phyloP scores from a whole-genome alignment of 2,113 vertebrate genomes.

The Papio anubis region DNA sequence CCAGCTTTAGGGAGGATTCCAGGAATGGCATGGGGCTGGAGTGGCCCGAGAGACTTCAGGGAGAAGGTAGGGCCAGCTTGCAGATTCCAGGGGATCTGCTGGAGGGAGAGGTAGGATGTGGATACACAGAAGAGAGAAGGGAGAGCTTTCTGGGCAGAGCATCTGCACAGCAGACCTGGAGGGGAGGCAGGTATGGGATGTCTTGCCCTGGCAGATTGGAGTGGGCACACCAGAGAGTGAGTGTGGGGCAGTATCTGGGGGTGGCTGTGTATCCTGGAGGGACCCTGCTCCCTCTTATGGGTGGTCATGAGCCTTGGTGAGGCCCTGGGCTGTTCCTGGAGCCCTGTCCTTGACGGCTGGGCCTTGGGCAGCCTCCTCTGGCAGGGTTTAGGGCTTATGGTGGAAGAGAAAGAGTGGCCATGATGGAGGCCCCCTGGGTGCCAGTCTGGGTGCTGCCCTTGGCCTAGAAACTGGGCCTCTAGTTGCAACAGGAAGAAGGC shows the following conservation, averaged over 20 bases:
- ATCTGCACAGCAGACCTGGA: not conserved
- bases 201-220: not conserved
- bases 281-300: not conserved
- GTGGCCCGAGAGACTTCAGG: no score
- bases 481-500: not conserved
- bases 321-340: not conserved
- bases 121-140: not conserved
- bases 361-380: not conserved
- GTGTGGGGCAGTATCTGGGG: accelerated
- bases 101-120: not conserved
- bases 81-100: not conserved
- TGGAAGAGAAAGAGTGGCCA: not conserved
- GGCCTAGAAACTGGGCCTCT: not conserved
- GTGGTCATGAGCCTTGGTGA: not conserved
- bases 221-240: accelerated
- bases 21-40: not conserved
- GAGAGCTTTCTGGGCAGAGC: not conserved
- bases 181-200: not conserved
- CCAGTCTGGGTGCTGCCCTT: not conserved
- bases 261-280: not conserved
- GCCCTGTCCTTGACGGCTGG: not conserved
- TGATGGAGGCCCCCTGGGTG: no score
- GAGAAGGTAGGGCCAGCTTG: not conserved
- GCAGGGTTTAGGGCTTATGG: not conserved
- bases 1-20: not conserved